A percentile compares a stretch with the other conserved stretches of the same genome.
phyloP scores from a whole-genome alignment of 2,888 invertebrate species.

The Dasypolia templi region DNA sequence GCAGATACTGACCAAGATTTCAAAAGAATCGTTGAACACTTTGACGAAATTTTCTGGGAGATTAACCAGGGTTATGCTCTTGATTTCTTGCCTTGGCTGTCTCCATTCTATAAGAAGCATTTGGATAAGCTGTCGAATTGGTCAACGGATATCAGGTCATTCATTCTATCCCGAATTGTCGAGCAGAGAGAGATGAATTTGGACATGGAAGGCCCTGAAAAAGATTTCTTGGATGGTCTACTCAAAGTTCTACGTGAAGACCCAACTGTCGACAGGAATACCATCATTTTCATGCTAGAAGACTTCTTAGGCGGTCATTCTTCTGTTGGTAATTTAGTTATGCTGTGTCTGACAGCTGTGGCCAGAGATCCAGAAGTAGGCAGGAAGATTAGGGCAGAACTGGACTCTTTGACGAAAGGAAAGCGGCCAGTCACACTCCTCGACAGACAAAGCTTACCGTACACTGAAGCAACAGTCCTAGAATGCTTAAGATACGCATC shows the following conservation, averaged over 20 bases:
- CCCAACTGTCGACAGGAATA: slow-evolving; percentile 93
- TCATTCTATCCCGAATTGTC: slow-evolving; percentile 93
- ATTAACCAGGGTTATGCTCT: slow-evolving; percentile 97
- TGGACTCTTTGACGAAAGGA: slow-evolving; percentile 91
- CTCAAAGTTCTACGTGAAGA: slow-evolving; percentile 93
- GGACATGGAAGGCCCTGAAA: slow-evolving; percentile 91
- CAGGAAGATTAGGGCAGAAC: slow-evolving; percentile 92
- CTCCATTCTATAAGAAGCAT: slow-evolving; percentile 93
- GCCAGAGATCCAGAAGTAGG: slow-evolving; percentile 92
- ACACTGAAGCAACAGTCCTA: slow-evolving; percentile 95
- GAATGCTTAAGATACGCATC: slow-evolving; percentile 95
- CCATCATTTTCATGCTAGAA: slow-evolving; percentile 95
- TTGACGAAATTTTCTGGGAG: slow-evolving; percentile 97
- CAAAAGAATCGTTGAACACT: slow-evolving; percentile 92
- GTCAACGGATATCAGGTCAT: slow-evolving; percentile 93
- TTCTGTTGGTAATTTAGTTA: slow-evolving; percentile 95
- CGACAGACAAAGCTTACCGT: slow-evolving; percentile 93
- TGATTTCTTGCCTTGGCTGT: slow-evolving; percentile 96
- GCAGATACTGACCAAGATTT: slow-evolving; percentile 92
- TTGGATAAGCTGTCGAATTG: slow-evolving; percentile 92
- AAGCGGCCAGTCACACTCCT: slow-evolving; percentile 91
- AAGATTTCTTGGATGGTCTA: slow-evolving; percentile 95
- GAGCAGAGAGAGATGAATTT: slow-evolving; percentile 89
- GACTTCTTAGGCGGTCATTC: slow-evolving; percentile 97
- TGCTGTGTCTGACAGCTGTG: slow-evolving; percentile 93